Percentiles rank a stretch among this genome's conserved stretches.
Conservation (phyloP, 2,888 invertebrate genomes). For the Chrysotoxum bicinctum region DNA sequence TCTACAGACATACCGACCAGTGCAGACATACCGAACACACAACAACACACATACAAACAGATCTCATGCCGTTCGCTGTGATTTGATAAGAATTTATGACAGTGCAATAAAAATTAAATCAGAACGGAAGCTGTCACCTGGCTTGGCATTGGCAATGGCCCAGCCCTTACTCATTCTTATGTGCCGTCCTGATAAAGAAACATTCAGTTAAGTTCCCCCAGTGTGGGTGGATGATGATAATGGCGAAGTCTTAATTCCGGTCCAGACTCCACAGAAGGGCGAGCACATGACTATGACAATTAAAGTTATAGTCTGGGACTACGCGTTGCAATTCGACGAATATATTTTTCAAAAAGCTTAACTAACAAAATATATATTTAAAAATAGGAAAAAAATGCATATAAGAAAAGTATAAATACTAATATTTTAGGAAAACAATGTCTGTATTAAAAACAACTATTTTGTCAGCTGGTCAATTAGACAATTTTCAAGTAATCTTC, state of each 20-base stretch:
- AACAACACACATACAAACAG: neutral
- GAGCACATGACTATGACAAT: neutral
- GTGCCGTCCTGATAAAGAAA: conserved; percentile 1
- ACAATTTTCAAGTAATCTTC: too few species aligned
- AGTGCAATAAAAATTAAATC: conserved; percentile 18
- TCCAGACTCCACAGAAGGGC: neutral
- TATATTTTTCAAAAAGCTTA: too few species aligned
- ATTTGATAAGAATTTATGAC: conserved; percentile 20
- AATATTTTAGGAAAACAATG: too few species aligned
- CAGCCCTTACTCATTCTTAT: conserved; percentile 7
- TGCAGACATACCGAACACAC: neutral
- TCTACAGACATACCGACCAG: too few species aligned
- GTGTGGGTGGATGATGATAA: neutral
- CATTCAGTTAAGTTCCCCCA: neutral
- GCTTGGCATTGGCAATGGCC: neutral
- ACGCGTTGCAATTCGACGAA: neutral
- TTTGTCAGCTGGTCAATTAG: too few species aligned
- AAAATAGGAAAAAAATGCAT: too few species aligned
- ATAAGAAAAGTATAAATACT: too few species aligned
- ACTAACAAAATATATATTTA: too few species aligned
- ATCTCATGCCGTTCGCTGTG: neutral
- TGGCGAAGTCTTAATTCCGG: neutral
- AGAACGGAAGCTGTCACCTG: conserved; percentile 21
- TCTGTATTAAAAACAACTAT: too few species aligned
- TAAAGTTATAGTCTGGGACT: neutral